Percentiles rank a stretch among this genome's conserved stretches.
Evolutionary conservation across 2,113 vertebrate genomes (phyloP).

Genomic region (Serilophus lunatus): DNA sequence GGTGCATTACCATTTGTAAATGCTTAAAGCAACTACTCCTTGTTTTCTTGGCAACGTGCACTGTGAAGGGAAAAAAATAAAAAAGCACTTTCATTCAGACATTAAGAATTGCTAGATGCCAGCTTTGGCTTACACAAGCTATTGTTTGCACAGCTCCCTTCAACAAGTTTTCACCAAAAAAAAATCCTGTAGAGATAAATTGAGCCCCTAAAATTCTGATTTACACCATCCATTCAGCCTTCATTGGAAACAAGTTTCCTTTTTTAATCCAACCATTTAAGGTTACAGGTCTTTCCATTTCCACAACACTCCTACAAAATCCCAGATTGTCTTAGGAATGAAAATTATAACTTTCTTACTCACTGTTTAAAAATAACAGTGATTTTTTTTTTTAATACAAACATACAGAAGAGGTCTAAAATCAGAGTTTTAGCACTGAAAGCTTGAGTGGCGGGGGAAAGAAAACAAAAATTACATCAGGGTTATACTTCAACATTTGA

Average conservation of each 20-base stretch:
- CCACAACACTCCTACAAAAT: neutral
- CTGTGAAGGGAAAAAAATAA: neutral
- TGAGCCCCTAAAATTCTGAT: neutral
- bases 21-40: constrained; percentile 84
- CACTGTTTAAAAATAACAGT: constrained; percentile 26
- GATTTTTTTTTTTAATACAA: neutral
- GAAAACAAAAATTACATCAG: neutral
- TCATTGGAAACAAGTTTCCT: neutral
- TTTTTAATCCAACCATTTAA: neutral
- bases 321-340: constrained; percentile 2
- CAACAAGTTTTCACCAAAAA: constrained; percentile 63
- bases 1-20: constrained; percentile 82
- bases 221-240: neutral
- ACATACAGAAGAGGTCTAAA: neutral
- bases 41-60: constrained; percentile 78
- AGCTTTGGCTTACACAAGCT: constrained; percentile 68
- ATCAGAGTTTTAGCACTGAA: neutral
- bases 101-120: constrained; percentile 73
- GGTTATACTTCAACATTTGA: neutral
- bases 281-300: neutral
- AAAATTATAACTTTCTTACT: neutral
- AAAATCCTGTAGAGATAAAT: constrained; percentile 1
- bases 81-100: constrained; percentile 73
- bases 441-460: neutral
- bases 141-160: constrained; percentile 69